A percentile compares a stretch with the other conserved stretches of the same genome.
phyloP scores from a whole-genome alignment of 1,140 invertebrate species.

The Apis laboriosa region DNA sequence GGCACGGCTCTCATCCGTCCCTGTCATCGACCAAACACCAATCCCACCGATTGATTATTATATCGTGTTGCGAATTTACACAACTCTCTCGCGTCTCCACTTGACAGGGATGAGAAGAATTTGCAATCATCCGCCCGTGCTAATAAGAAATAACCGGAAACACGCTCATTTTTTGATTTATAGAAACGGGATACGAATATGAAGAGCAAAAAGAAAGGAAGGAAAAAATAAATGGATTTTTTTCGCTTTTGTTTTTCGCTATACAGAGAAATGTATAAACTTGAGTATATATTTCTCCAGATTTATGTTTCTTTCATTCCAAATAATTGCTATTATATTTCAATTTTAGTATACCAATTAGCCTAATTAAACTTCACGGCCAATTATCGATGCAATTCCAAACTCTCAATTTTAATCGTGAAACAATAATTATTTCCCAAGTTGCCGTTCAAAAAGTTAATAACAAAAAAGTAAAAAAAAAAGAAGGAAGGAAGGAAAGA shows the following conservation, averaged over 20 bases:
- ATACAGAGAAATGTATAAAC: too few species aligned
- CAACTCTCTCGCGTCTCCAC: not conserved
- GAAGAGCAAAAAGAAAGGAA: too few species aligned
- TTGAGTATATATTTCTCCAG: too few species aligned
- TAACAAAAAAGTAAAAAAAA: not conserved
- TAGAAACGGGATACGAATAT: not conserved
- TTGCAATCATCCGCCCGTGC: not conserved
- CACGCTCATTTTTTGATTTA: not conserved
- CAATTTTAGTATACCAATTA: too few species aligned
- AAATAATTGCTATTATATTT: too few species aligned
- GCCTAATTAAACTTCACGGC: too few species aligned
- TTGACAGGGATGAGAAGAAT: not conserved
- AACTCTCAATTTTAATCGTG: not conserved
- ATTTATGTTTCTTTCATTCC: too few species aligned
- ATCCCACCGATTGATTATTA: conserved; percentile 45
- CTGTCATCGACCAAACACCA: conserved; percentile 9
- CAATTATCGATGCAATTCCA: not conserved
- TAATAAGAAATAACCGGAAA: not conserved
- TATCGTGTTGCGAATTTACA: conserved; percentile 8
- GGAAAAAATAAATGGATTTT: too few species aligned
- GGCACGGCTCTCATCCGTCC: conserved; percentile 13
- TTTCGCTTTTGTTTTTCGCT: too few species aligned
- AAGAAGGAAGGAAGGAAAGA: too few species aligned
- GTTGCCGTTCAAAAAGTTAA: too few species aligned
- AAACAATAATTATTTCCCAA: too few species aligned